phyloP scores from a whole-genome alignment of 2,797 vertebrate genomes.

The Hypotaenidia philippensis region DNA sequence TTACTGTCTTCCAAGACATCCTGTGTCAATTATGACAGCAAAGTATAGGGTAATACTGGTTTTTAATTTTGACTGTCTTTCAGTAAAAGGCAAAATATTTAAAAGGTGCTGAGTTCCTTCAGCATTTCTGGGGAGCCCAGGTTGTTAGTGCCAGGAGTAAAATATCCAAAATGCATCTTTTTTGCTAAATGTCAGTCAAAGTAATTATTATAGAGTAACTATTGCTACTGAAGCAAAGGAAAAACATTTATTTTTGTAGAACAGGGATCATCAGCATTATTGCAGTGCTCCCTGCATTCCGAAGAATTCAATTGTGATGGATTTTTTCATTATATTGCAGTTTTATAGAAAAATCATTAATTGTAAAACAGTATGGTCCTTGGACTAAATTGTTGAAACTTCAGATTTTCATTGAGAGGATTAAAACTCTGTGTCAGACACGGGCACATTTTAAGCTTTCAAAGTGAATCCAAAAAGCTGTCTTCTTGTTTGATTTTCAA shows the following conservation, averaged over 20 bases:
- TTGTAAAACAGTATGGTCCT: neutral
- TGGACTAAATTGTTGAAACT: neutral
- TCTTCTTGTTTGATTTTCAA: conserved; percentile 4
- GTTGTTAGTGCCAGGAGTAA: neutral
- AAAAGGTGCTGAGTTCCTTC: neutral
- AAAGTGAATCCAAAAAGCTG: neutral
- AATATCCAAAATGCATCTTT: neutral
- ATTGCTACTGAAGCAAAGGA: neutral
- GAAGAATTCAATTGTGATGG: neutral
- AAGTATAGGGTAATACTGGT: neutral
- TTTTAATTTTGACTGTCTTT: neutral
- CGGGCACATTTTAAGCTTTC: neutral
- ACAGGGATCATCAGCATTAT: neutral
- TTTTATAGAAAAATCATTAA: neutral
- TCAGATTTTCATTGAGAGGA: neutral
- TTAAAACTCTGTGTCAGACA: neutral
- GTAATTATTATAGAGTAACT: neutral
- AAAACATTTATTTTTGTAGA: neutral
- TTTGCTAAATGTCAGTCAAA: conserved; percentile 9
- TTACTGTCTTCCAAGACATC: neutral
- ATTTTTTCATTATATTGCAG: neutral
- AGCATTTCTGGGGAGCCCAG: neutral
- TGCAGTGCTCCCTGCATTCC: neutral
- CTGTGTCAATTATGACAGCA: neutral
- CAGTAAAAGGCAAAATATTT: neutral